Evolutionary conservation across 1,140 invertebrate genomes (phyloP).

Genomic region (Papilio machaon): DNA sequence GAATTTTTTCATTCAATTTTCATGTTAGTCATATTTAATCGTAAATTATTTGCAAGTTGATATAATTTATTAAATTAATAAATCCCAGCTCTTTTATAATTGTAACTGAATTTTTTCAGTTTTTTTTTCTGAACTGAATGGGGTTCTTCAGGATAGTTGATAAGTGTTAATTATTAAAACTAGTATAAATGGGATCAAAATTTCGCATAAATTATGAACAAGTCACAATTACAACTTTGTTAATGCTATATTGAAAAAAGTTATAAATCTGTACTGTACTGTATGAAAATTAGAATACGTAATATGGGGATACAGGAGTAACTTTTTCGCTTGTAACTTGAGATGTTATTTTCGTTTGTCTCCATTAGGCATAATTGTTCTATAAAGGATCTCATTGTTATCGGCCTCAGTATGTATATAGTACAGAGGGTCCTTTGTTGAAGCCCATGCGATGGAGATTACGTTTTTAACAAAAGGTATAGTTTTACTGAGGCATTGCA

Average conservation of each 20-base stretch:
- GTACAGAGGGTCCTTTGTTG: slow-evolving; percentile 3
- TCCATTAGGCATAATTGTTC: background rate
- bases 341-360: background rate
- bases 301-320: background rate
- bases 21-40: background rate
- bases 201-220: no score
- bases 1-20: background rate
- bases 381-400: background rate
- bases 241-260: no score
- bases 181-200: no score
- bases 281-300: no score
- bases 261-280: background rate
- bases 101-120: no score
- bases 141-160: no score
- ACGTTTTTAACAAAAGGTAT: slow-evolving; percentile 40
- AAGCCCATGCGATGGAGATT: background rate
- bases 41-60: background rate
- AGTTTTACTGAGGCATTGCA: slow-evolving; percentile 46
- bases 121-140: no score
- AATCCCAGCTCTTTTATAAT: background rate
- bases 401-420: background rate
- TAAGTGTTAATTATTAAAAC: no score
- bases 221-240: no score
- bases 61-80: background rate
- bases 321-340: background rate